Percentiles rank a stretch among this genome's conserved stretches.
phyloP scores from a whole-genome alignment of 2,113 vertebrate genomes.

The Tachuris rubrigastra region DNA sequence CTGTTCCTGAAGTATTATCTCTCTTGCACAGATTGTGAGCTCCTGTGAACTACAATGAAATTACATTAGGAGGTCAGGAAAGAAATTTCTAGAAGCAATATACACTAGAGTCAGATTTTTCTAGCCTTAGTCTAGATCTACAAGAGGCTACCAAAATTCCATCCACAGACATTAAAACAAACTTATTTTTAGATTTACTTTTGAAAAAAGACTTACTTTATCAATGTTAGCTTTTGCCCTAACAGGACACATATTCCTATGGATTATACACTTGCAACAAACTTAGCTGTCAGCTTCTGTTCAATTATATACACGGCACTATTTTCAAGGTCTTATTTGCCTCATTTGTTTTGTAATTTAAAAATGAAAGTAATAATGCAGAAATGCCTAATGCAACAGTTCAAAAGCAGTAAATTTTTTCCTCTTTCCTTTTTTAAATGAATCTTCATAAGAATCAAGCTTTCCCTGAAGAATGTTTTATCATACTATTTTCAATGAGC shows the following conservation, averaged over 20 bases:
- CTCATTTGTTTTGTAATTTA: background rate
- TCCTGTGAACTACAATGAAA: background rate
- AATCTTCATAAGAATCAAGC: background rate
- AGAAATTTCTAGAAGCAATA: background rate
- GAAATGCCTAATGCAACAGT: background rate
- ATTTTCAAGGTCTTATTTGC: background rate
- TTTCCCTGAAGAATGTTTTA: background rate
- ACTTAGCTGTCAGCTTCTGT: background rate
- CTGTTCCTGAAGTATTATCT: background rate
- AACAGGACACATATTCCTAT: background rate
- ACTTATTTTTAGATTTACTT: background rate
- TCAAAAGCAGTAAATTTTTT: background rate
- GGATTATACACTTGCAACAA: background rate
- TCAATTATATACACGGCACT: background rate
- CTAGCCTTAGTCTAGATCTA: background rate
- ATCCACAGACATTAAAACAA: background rate
- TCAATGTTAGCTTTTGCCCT: background rate
- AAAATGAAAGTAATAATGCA: background rate
- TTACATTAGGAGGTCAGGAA: background rate
- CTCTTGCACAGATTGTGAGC: background rate
- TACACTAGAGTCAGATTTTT: background rate
- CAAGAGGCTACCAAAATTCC: background rate
- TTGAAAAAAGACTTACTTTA: background rate
- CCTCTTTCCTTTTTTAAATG: background rate
- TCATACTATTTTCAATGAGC: accelerated